Evolutionary conservation across 2,888 invertebrate genomes (phyloP).

Genomic region (Noctua janthe): DNA sequence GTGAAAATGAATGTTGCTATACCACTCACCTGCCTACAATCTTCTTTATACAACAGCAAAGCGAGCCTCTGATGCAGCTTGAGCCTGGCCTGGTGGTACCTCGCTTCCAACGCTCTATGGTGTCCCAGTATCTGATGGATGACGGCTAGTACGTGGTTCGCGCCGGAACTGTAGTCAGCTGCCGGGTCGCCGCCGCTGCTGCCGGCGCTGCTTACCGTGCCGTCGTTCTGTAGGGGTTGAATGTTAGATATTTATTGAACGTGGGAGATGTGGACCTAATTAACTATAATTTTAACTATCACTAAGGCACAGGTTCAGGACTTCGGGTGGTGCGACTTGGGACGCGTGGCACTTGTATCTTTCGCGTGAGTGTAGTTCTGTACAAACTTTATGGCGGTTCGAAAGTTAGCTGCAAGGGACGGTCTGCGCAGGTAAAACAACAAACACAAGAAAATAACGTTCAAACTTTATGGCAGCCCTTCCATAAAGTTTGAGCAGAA

Average conservation of each 20-base stretch:
- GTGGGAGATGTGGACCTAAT: neutral
- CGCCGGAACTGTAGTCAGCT: conserved; percentile 98
- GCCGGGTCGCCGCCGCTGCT: conserved; percentile 95
- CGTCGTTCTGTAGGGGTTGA: conserved; percentile 77
- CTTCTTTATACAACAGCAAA: conserved; percentile 98
- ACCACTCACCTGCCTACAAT: conserved; percentile 96
- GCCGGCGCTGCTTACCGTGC: conserved; percentile 89
- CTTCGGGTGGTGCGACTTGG: neutral
- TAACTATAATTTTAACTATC: too few relatives aligned
- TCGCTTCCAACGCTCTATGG: conserved; percentile 97
- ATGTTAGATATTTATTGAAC: neutral
- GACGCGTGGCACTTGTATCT: neutral
- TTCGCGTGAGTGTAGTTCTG: neutral
- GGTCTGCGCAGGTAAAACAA: too few relatives aligned
- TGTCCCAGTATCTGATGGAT: conserved; percentile 99
- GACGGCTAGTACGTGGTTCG: conserved; percentile 98
- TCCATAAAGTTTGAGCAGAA: too few relatives aligned
- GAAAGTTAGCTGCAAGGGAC: too few relatives aligned
- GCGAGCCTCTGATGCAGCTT: conserved; percentile 98
- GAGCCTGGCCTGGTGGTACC: conserved; percentile 98
- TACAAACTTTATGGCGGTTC: too few relatives aligned
- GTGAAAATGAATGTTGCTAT: neutral
- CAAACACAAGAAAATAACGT: too few relatives aligned
- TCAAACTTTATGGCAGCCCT: too few relatives aligned
- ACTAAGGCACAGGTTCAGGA: neutral